These are phyloP conservation scores for Tenebrosternarchus preto DNA, from an alignment of 2,113 vertebrate genomes.

Conservation along the genomic window DNA sequence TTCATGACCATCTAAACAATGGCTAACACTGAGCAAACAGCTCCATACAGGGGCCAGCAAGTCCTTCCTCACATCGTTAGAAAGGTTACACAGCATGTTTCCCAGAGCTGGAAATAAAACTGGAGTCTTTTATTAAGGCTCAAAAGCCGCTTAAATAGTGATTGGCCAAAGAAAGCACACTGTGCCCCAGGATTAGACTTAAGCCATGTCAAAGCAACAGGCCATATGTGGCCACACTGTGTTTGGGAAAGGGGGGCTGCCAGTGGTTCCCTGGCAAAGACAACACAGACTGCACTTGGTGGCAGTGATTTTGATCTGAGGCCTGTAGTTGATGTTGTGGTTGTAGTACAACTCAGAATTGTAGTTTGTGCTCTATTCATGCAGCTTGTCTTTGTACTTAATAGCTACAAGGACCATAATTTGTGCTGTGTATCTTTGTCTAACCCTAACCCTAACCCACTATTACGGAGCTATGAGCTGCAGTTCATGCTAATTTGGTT, in stretches of 20 bases:
- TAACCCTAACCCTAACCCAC: no score
- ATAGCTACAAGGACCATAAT: no score
- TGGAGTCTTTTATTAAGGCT: not conserved
- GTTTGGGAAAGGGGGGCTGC: not conserved
- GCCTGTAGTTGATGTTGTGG: no score
- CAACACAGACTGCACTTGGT: not conserved
- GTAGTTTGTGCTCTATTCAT: no score
- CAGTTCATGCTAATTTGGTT: no score
- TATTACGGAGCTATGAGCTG: no score
- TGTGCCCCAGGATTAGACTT: not conserved
- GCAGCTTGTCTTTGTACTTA: no score
- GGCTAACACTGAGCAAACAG: not conserved
- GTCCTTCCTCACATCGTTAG: not conserved
- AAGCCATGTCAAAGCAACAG: conserved; percentile 1
- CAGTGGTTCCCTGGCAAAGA: not conserved
- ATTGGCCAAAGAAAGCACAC: not conserved
- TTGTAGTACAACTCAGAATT: no score
- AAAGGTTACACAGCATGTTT: conserved; percentile 1
- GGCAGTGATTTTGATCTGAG: not conserved
- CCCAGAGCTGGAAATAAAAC: conserved; percentile 9
- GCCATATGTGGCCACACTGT: not conserved
- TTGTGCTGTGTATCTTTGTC: no score
- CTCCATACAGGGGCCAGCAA: no score
- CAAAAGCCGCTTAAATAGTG: conserved; percentile 9
- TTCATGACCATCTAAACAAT: conserved; percentile 22